phyloP scores from a whole-genome alignment of 2,797 vertebrate genomes.

The Sus cebifrons region DNA sequence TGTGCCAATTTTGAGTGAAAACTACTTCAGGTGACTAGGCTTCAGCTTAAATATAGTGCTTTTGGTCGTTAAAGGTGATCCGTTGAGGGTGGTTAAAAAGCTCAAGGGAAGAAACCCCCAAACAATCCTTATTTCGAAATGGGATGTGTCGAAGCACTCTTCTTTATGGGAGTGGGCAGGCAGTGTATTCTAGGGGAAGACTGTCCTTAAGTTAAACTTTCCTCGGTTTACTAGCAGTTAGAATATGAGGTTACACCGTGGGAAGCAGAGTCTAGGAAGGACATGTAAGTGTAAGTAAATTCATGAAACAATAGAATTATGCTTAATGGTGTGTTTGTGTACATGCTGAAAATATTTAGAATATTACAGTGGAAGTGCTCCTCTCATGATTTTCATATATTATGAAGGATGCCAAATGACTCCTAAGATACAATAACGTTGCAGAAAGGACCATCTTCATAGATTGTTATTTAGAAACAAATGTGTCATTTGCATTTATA shows the following conservation, averaged over 20 bases:
- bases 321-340: not conserved
- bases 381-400: not conserved
- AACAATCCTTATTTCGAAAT: not conserved
- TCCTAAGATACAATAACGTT: not conserved
- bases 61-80: conserved; percentile 36
- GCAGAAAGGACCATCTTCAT: not conserved
- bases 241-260: conserved; percentile 5
- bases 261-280: not conserved
- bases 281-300: not conserved
- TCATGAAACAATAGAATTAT: not conserved
- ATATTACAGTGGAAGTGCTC: not conserved
- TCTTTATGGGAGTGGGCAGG: not conserved
- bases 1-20: not conserved
- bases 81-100: conserved; percentile 71
- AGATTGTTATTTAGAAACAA: conserved; percentile 48
- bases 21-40: not conserved
- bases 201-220: not conserved
- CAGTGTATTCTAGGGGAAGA: not conserved
- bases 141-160: not conserved
- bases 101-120: not conserved
- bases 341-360: not conserved
- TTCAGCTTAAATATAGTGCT: not conserved
- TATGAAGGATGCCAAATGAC: not conserved
- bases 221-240: not conserved
- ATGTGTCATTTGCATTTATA: not conserved